Conservation (phyloP, 1,140 invertebrate species). For the Drosophila subpulchrella region DNA sequence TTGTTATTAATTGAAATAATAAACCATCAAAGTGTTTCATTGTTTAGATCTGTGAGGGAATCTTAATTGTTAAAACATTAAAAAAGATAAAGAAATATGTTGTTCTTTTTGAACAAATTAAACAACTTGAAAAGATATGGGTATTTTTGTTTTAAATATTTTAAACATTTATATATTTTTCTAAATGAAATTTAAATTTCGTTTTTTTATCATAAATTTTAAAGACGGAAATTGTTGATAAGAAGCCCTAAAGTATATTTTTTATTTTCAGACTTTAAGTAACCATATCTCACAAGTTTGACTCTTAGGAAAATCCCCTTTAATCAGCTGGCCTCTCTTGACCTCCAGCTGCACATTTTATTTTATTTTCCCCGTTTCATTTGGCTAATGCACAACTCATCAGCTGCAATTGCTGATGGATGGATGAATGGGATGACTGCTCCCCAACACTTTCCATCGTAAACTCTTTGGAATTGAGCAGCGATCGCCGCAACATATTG, state of each 20-base stretch:
- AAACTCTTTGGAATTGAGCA: slow-evolving; percentile 47
- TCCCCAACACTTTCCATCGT: slow-evolving; percentile 53
- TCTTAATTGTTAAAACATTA: too few species aligned
- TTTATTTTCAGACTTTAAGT: background rate
- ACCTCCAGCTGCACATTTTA: slow-evolving; percentile 1
- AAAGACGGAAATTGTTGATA: background rate
- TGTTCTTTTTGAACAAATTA: too few species aligned
- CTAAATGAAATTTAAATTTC: too few species aligned
- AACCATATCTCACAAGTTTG: background rate
- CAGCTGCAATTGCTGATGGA: slow-evolving; percentile 28
- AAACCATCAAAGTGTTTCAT: slow-evolving; percentile 2
- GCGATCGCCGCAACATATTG: slow-evolving; percentile 30
- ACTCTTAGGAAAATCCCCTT: slow-evolving; percentile 6
- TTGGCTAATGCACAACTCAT: slow-evolving; percentile 50
- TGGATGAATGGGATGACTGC: slow-evolving; percentile 7
- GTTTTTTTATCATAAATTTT: too few species aligned
- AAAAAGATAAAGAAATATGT: too few species aligned
- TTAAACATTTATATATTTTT: too few species aligned
- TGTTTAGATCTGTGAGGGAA: background rate
- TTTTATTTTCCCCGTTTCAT: slow-evolving; percentile 26
- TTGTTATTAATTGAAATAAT: slow-evolving; percentile 1
- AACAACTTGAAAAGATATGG: too few species aligned
- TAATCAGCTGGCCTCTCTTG: slow-evolving; percentile 29
- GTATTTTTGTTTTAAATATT: too few species aligned
- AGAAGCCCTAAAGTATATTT: background rate